Conservation (phyloP, 2,113 vertebrate genomes). For the Lophotis ruficrista region DNA sequence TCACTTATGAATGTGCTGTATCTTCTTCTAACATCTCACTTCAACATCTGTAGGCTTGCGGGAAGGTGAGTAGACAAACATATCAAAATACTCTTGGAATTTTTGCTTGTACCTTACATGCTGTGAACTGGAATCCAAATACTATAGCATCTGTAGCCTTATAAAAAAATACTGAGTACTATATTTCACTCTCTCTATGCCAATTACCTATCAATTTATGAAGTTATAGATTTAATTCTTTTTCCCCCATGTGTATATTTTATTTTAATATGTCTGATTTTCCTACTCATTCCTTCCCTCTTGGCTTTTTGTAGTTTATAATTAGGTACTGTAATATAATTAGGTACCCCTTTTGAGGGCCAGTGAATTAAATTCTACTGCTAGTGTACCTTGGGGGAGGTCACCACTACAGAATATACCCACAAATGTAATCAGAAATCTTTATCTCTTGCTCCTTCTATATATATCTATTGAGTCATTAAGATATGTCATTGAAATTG, state of each 20-base stretch:
- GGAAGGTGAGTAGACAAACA: not conserved
- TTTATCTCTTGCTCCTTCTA: not conserved
- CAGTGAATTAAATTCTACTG: not conserved
- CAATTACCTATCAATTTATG: not conserved
- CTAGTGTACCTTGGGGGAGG: not conserved
- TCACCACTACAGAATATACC: not conserved
- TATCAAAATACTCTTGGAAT: not conserved
- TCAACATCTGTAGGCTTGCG: not conserved
- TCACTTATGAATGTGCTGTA: not conserved
- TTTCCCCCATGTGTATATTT: not conserved
- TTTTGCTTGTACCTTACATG: not conserved
- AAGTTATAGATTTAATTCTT: not conserved
- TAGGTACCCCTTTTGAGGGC: not conserved
- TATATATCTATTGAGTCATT: not conserved
- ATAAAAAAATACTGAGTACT: not conserved
- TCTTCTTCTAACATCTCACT: not conserved
- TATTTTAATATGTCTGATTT: slow-evolving; percentile 8
- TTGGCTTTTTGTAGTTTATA: not conserved
- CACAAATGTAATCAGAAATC: not conserved
- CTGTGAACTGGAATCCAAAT: not conserved
- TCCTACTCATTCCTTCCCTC: not conserved
- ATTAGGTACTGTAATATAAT: not conserved
- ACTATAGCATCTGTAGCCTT: not conserved
- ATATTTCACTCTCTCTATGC: fast-evolving
- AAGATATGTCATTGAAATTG: not conserved